These are phyloP conservation scores for Sus scrofa DNA, from an alignment of 2,113 vertebrate genomes.

Conservation along the genomic window DNA sequence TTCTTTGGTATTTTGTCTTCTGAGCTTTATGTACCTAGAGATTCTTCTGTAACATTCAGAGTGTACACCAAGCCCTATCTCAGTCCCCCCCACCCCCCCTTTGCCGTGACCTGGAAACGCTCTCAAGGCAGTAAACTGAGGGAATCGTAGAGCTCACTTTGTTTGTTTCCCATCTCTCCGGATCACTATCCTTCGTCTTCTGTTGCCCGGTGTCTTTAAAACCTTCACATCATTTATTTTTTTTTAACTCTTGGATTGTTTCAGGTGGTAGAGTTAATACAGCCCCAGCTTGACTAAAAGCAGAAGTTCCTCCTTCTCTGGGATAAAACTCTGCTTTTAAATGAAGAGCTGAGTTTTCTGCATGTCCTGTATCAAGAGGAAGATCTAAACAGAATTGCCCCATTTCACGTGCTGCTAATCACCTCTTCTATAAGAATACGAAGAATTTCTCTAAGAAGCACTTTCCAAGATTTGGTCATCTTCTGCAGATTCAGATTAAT, in stretches of 20 bases:
- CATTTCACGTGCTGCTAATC: not conserved
- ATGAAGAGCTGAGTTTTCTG: not conserved
- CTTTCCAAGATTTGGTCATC: slow-evolving; percentile 10
- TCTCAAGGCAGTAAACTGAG: not conserved
- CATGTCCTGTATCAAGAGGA: not conserved
- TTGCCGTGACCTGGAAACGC: not conserved
- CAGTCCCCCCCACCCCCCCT: not conserved
- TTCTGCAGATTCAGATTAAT: slow-evolving; percentile 51
- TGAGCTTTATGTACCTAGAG: not conserved
- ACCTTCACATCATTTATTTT: not conserved
- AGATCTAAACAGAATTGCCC: slow-evolving; percentile 32
- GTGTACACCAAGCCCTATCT: not conserved
- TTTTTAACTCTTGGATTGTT: not conserved
- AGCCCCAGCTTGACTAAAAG: not conserved
- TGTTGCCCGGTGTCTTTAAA: not conserved
- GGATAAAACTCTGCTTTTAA: slow-evolving; percentile 6
- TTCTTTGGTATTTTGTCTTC: not conserved
- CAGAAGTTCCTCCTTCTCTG: not conserved
- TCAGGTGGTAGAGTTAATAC: not conserved
- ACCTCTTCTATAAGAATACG: slow-evolving; percentile 9
- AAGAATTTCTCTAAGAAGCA: slow-evolving; percentile 8
- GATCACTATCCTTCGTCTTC: not conserved
- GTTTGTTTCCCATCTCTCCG: not conserved
- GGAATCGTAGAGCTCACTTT: not conserved
- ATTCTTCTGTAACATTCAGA: not conserved